Conservation (phyloP, 2,888 invertebrate genomes). For the Eurytoma californica region DNA sequence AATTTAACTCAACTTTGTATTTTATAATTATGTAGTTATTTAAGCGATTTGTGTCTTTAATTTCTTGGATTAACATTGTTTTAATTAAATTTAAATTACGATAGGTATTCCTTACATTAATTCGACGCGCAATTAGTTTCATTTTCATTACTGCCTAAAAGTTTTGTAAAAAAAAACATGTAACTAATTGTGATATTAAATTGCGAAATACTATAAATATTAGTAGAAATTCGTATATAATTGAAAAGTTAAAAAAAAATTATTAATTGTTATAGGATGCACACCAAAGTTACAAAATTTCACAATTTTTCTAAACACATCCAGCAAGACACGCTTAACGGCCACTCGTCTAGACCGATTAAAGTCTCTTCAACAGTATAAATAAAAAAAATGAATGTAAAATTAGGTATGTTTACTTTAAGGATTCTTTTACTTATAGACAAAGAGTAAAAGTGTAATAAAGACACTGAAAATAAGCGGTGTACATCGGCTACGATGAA, state of each 20-base stretch:
- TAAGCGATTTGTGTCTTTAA: neutral
- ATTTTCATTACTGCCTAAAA: conserved; percentile 6
- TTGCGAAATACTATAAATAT: conserved; percentile 5
- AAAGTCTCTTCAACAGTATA: conserved; percentile 30
- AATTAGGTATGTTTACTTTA: conserved; percentile 37
- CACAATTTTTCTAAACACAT: conserved; percentile 19
- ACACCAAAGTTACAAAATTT: conserved; percentile 6
- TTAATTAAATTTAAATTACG: no score
- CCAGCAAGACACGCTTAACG: conserved; percentile 35
- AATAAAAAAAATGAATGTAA: conserved; percentile 18
- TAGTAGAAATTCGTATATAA: conserved; percentile 18
- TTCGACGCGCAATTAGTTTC: conserved; percentile 32
- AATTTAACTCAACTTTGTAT: no score
- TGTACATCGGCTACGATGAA: conserved; percentile 40
- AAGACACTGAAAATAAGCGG: conserved; percentile 31
- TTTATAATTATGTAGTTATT: neutral
- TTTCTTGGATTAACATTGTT: neutral
- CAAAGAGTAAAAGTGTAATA: conserved; percentile 45
- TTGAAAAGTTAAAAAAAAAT: neutral
- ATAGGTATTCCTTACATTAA: neutral
- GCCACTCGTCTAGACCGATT: conserved; percentile 4
- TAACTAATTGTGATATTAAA: conserved; percentile 44
- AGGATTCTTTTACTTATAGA: conserved; percentile 35
- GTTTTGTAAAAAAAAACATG: conserved; percentile 18
- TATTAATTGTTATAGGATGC: neutral